phyloP scores from a whole-genome alignment of 2,888 invertebrate genomes.

The Stenolophus ochropezus region DNA sequence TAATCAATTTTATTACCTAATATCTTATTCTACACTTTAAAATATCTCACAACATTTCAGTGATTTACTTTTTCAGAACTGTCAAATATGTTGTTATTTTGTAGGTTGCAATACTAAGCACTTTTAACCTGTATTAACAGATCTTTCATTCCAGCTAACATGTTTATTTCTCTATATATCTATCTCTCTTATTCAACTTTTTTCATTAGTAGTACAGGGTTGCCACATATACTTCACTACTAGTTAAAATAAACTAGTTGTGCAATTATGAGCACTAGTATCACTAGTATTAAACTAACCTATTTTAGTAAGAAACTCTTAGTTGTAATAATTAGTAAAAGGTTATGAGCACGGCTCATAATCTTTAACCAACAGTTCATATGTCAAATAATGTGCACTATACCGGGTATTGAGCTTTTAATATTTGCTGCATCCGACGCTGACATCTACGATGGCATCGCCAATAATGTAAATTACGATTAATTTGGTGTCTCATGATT shows the following conservation, averaged over 20 bases:
- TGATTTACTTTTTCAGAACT: not conserved
- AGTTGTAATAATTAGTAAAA: not conserved
- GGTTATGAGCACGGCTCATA: not conserved
- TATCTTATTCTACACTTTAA: not conserved
- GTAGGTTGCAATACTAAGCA: not conserved
- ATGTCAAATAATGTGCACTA: too few relatives aligned
- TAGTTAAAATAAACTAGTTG: not conserved
- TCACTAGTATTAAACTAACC: not conserved
- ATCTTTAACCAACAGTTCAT: too few relatives aligned
- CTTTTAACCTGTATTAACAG: not conserved
- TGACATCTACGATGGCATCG: too few relatives aligned
- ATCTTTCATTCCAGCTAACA: not conserved
- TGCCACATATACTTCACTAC: not conserved
- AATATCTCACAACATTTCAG: not conserved
- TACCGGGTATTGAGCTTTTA: too few relatives aligned
- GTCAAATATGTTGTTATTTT: not conserved
- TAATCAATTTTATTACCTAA: not conserved
- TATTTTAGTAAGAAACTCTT: not conserved
- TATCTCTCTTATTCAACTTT: not conserved
- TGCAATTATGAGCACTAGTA: not conserved
- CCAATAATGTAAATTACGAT: too few relatives aligned
- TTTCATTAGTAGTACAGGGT: not conserved
- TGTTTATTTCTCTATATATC: not conserved
- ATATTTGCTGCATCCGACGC: too few relatives aligned
- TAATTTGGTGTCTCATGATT: too few relatives aligned